Conservation (phyloP, 2,888 invertebrate genomes). For the Scelioninae gen. 1 region DNA sequence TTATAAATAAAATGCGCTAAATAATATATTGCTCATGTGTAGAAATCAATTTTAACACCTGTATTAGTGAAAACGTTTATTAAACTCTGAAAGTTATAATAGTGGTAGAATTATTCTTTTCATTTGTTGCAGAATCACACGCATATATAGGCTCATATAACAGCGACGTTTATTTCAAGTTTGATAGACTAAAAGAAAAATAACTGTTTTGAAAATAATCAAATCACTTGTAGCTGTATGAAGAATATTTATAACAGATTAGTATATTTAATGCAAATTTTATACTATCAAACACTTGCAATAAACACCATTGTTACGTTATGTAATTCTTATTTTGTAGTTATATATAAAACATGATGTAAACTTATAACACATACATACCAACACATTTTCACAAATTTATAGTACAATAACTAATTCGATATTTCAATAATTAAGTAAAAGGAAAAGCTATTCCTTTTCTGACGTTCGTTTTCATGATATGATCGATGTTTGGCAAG, state of each 20-base stretch:
- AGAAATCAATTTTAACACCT: constrained; percentile 18
- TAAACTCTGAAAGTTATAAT: constrained; percentile 83
- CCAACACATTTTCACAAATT: constrained; percentile 15
- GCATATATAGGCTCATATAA: constrained; percentile 76
- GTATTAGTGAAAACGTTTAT: constrained; percentile 82
- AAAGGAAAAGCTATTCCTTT: constrained; percentile 15
- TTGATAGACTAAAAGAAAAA: neutral
- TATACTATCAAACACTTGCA: neutral
- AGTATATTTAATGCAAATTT: neutral
- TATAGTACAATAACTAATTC: constrained; percentile 21
- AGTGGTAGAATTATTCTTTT: constrained; percentile 78
- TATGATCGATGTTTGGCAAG: constrained; percentile 26
- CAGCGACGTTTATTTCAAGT: constrained; percentile 18
- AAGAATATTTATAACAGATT: neutral
- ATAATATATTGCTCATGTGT: neutral
- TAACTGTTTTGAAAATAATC: neutral
- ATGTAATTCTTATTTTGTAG: constrained; percentile 29
- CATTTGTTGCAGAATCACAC: constrained; percentile 64
- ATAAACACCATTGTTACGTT: constrained; percentile 20
- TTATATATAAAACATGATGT: constrained; percentile 31
- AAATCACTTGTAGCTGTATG: neutral
- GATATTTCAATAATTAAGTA: constrained; percentile 4
- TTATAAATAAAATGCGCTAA: neutral
- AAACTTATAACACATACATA: constrained; percentile 21
- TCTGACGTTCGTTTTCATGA: constrained; percentile 14